Evolutionary conservation across 1,140 invertebrate species (phyloP).

Genomic region (Acromyrmex charruanus): DNA sequence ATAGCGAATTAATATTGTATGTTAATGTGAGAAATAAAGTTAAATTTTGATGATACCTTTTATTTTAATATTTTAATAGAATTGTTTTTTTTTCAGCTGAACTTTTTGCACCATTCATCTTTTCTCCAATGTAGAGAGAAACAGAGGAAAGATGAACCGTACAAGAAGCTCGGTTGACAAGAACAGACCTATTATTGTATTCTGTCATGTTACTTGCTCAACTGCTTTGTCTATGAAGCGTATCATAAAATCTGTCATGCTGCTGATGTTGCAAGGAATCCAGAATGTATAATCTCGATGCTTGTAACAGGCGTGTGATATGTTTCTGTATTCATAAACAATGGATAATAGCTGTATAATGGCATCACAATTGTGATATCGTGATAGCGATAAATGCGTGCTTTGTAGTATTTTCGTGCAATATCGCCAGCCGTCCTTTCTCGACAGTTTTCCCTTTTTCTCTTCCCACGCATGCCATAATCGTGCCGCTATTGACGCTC

Average conservation of each 20-base stretch:
- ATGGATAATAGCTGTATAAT: slow-evolving; percentile 64
- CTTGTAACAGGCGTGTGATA: slow-evolving; percentile 54
- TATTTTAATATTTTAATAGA: slow-evolving; percentile 10
- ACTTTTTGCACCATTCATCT: no score
- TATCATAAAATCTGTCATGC: slow-evolving; percentile 35
- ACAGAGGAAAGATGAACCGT: no score
- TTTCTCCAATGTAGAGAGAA: no score
- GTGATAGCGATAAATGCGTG: slow-evolving; percentile 66
- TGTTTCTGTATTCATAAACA: slow-evolving; percentile 64
- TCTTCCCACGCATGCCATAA: slow-evolving; percentile 26
- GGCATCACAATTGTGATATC: slow-evolving; percentile 62
- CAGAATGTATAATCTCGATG: slow-evolving; percentile 24
- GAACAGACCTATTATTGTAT: not conserved
- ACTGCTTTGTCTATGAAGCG: not conserved
- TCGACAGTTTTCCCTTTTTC: slow-evolving; percentile 36
- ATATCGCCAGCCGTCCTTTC: slow-evolving; percentile 42
- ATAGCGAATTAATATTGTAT: not conserved
- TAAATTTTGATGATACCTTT: not conserved
- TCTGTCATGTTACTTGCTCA: not conserved
- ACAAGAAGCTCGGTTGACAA: no score
- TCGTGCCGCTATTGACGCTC: slow-evolving; percentile 76
- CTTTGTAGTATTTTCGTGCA: slow-evolving; percentile 57
- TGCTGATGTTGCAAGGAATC: slow-evolving; percentile 3
- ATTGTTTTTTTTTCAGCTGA: no score
- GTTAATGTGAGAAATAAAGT: not conserved